A percentile compares a stretch with the other conserved stretches of the same genome.
These are phyloP conservation scores for Drosophila lacicola DNA, from an alignment of 2,888 invertebrate species.

Conservation along the genomic window DNA sequence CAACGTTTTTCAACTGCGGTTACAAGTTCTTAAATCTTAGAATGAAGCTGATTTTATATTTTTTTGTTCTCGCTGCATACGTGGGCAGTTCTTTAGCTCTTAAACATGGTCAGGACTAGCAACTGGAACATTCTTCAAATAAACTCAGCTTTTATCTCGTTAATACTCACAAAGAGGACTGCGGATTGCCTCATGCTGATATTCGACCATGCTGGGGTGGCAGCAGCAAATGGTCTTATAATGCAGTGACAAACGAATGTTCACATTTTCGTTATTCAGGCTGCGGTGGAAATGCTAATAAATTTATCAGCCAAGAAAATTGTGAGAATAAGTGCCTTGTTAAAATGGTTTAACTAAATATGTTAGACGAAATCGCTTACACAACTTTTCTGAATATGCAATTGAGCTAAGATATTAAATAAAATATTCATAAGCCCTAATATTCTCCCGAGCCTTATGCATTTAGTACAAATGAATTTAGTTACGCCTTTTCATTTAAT, in stretches of 20 bases:
- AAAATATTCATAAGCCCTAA: too few relatives aligned
- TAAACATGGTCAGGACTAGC: not conserved
- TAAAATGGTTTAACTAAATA: too few relatives aligned
- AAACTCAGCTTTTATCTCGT: not conserved
- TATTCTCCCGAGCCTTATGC: too few relatives aligned
- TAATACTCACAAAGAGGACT: conserved; percentile 16
- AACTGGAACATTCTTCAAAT: too few relatives aligned
- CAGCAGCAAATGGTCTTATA: conserved; percentile 1
- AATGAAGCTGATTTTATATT: not conserved
- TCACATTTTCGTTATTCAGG: conserved; percentile 39
- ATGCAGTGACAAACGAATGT: conserved; percentile 29
- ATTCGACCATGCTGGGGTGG: not conserved
- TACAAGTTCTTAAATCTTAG: not conserved
- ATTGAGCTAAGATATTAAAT: too few relatives aligned
- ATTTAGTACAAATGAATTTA: too few relatives aligned
- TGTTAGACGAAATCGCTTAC: too few relatives aligned
- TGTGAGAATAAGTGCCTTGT: too few relatives aligned
- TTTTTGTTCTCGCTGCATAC: not conserved
- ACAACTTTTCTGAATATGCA: too few relatives aligned
- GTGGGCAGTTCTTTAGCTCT: not conserved
- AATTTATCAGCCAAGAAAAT: too few relatives aligned
- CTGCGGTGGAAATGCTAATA: conserved; percentile 42
- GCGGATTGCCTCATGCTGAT: conserved; percentile 27
- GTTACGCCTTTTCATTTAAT: too few relatives aligned
- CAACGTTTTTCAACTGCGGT: not conserved